These are phyloP conservation scores for Gastrophryne carolinensis DNA, from an alignment of 2,797 vertebrate genomes.

Conservation along the genomic window DNA sequence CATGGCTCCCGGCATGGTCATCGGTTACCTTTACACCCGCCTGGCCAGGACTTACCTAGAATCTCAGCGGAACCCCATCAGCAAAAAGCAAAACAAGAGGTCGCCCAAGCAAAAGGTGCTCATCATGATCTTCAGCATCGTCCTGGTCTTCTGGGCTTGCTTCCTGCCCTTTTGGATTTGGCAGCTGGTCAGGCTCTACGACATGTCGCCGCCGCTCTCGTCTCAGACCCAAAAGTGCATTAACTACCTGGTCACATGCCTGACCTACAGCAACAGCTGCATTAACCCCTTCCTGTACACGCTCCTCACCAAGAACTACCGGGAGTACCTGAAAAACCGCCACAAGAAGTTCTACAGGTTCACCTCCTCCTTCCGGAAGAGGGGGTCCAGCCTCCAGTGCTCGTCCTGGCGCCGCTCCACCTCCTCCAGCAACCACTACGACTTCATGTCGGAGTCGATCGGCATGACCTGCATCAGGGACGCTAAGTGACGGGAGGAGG, in stretches of 20 bases:
- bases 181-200: conserved; percentile 86
- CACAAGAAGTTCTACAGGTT: conserved; percentile 86
- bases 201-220: conserved; percentile 74
- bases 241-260: conserved; percentile 86
- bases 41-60: conserved; percentile 84
- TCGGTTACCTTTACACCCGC: conserved; percentile 83
- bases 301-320: conserved; percentile 80
- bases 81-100: conserved; percentile 70
- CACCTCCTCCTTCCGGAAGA: conserved; percentile 84
- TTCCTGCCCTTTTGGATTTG: conserved; percentile 92
- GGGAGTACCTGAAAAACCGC: conserved; percentile 80
- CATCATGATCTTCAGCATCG: conserved; percentile 88
- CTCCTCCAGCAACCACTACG: conserved; percentile 84
- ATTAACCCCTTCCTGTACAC: conserved; percentile 84
- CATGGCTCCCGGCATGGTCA: conserved; percentile 85
- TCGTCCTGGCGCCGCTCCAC: conserved; percentile 77
- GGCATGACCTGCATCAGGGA: conserved; percentile 78
- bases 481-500: conserved; percentile 59
- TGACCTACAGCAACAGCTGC: conserved; percentile 84
- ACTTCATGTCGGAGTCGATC: conserved; percentile 81
- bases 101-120: conserved; percentile 86
- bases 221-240: conserved; percentile 84
- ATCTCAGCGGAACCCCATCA: conserved; percentile 75
- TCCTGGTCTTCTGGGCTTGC: conserved; percentile 89
- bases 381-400: conserved; percentile 82